Evolutionary conservation across 2,113 vertebrate species (phyloP).

Genomic region (Felis chaus): DNA sequence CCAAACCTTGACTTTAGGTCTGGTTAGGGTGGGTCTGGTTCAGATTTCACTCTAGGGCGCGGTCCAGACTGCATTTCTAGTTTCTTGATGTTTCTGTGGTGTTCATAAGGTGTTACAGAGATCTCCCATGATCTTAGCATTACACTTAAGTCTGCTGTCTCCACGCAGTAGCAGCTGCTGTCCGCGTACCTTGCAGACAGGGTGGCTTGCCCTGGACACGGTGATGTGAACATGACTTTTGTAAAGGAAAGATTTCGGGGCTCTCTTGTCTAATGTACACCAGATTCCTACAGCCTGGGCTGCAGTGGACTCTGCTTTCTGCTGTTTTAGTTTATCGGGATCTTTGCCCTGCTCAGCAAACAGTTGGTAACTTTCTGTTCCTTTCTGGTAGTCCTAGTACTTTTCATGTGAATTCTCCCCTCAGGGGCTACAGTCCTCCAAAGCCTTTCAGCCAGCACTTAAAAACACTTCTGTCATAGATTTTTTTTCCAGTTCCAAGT

Average conservation of each 20-base stretch:
- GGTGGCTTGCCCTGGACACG: rapidly evolving
- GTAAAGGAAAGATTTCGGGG: not conserved
- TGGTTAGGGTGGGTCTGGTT: not conserved
- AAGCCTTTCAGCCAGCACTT: not conserved
- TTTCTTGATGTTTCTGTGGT: not conserved
- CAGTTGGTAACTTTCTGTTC: not conserved
- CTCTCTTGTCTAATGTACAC: not conserved
- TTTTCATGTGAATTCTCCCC: not conserved
- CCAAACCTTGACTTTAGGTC: not conserved
- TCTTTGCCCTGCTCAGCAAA: not conserved
- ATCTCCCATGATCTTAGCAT: not conserved
- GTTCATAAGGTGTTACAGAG: not conserved
- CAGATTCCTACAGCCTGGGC: not conserved
- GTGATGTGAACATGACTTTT: rapidly evolving
- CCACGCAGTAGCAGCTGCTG: rapidly evolving
- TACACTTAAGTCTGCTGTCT: too few species aligned
- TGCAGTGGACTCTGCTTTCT: not conserved
- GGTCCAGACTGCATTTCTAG: not conserved
- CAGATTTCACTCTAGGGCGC: not conserved
- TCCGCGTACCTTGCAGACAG: not conserved
- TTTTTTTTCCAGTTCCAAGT: not conserved
- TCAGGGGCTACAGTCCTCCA: not conserved
- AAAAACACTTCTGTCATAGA: not conserved
- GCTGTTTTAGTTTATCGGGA: not conserved
- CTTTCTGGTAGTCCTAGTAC: not conserved